Conservation (phyloP, 2,888 invertebrate genomes). For the Anaspis maculata region DNA sequence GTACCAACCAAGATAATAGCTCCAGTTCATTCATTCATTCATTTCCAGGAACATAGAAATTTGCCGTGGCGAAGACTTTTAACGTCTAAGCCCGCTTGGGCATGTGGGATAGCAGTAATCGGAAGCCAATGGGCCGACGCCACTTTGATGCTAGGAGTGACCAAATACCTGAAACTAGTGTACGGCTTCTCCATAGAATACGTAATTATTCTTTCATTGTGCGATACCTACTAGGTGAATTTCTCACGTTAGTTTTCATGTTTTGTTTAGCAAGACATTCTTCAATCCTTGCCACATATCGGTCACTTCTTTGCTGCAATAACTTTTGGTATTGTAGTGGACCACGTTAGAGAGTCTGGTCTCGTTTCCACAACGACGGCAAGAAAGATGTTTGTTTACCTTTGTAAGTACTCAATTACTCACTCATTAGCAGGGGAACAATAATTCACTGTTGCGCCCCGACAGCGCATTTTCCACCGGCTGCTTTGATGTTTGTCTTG, state of each 20-base stretch:
- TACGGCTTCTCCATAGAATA: constrained; percentile 52
- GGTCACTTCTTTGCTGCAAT: constrained; percentile 51
- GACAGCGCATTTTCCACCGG: constrained; percentile 50
- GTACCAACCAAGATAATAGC: too few species aligned
- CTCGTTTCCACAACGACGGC: constrained; percentile 50
- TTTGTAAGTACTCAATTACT: too few species aligned
- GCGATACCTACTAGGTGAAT: not conserved
- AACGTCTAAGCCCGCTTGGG: constrained; percentile 51
- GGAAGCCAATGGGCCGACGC: constrained; percentile 54
- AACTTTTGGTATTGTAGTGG: constrained; percentile 49
- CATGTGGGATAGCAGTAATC: constrained; percentile 50
- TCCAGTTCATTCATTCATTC: too few species aligned
- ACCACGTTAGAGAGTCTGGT: constrained; percentile 47
- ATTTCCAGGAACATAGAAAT: constrained; percentile 36
- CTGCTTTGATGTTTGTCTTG: constrained; percentile 50
- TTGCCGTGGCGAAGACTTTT: constrained; percentile 48
- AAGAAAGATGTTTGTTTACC: constrained; percentile 49
- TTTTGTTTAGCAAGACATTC: constrained; percentile 45
- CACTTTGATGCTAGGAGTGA: constrained; percentile 49
- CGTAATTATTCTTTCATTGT: too few species aligned
- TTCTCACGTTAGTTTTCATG: not conserved
- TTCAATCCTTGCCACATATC: constrained; percentile 49
- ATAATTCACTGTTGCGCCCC: too few species aligned
- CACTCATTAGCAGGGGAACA: not conserved
- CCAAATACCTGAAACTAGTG: constrained; percentile 50